Conservation (phyloP, 2,797 vertebrate species). For the Melanotaenia trifasciata region DNA sequence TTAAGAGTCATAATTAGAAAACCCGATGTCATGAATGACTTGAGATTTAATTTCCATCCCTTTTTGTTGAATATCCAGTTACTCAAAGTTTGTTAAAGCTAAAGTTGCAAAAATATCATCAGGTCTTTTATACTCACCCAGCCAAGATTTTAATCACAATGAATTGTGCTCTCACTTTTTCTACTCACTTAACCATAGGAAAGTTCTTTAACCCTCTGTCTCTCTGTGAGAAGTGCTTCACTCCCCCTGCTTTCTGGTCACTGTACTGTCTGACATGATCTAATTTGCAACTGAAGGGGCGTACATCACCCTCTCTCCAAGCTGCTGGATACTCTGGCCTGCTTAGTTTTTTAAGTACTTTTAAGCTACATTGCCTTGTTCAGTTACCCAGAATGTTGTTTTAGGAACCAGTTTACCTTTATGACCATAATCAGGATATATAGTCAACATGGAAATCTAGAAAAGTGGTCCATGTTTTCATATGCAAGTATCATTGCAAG, state of each 20-base stretch:
- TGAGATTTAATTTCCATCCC: not conserved
- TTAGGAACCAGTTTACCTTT: not conserved
- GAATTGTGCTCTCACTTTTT: slow-evolving; percentile 29
- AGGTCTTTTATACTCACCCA: not conserved
- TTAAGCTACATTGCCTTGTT: not conserved
- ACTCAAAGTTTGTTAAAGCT: not conserved
- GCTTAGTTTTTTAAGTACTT: slow-evolving; percentile 12
- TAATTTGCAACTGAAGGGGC: slow-evolving; percentile 48
- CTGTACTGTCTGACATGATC: slow-evolving; percentile 28
- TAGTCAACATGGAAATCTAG: not conserved
- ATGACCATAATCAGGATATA: not conserved
- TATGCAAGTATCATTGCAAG: not conserved
- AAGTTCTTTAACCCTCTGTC: slow-evolving; percentile 36
- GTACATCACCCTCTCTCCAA: slow-evolving; percentile 33
- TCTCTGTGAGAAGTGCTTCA: slow-evolving; percentile 39
- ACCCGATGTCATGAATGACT: not conserved
- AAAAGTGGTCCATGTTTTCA: not conserved
- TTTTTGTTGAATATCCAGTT: not conserved
- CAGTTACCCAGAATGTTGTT: not conserved
- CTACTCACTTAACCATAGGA: slow-evolving; percentile 35
- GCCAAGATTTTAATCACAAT: slow-evolving; percentile 35
- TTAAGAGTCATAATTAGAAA: not conserved
- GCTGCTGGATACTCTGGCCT: slow-evolving; percentile 20
- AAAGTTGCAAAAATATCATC: not conserved
- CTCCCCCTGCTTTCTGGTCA: slow-evolving; percentile 40